These are phyloP conservation scores for Dunckerocampus dactyliophorus DNA, from an alignment of 2,113 vertebrate genomes.

Conservation along the genomic window DNA sequence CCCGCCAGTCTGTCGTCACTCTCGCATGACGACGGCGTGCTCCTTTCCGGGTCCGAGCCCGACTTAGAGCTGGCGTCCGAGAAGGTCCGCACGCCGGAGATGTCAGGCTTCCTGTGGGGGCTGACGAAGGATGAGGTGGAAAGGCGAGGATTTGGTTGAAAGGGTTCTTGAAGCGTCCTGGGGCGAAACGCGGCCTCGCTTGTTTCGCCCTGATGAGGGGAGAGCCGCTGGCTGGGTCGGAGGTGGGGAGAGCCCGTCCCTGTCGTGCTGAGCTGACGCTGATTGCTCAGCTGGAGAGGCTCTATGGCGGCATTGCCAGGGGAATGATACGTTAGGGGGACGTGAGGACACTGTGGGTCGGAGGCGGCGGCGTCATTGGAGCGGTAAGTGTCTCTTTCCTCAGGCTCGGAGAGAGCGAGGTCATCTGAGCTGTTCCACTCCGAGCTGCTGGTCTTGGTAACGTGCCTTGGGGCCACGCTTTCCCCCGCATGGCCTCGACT, in stretches of 20 bases:
- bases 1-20: conserved; percentile 55
- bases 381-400: conserved; percentile 74
- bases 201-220: conserved; percentile 41
- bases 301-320: conserved; percentile 42
- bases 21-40: conserved; percentile 58
- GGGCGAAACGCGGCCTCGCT: conserved; percentile 59
- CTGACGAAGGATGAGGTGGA: conserved; percentile 32
- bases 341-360: conserved; percentile 49
- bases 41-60: conserved; percentile 66
- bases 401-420: conserved; percentile 70
- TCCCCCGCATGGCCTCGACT: conserved; percentile 51
- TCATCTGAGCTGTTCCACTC: conserved; percentile 80
- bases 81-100: conserved; percentile 51
- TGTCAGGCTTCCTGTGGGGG: conserved; percentile 53
- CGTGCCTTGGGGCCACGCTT: conserved; percentile 49
- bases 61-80: conserved; percentile 68
- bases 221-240: conserved; percentile 58
- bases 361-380: conserved; percentile 65
- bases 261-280: conserved; percentile 67
- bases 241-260: conserved; percentile 81
- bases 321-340: conserved; percentile 35
- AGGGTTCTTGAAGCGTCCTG: conserved; percentile 67
- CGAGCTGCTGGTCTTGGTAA: conserved; percentile 73
- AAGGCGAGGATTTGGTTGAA: conserved; percentile 50
- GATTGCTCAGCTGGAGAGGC: conserved; percentile 58